Base-by-base conservation (phyloP, 2,797 vertebrate species). In the Sternotherus odoratus region DNA sequence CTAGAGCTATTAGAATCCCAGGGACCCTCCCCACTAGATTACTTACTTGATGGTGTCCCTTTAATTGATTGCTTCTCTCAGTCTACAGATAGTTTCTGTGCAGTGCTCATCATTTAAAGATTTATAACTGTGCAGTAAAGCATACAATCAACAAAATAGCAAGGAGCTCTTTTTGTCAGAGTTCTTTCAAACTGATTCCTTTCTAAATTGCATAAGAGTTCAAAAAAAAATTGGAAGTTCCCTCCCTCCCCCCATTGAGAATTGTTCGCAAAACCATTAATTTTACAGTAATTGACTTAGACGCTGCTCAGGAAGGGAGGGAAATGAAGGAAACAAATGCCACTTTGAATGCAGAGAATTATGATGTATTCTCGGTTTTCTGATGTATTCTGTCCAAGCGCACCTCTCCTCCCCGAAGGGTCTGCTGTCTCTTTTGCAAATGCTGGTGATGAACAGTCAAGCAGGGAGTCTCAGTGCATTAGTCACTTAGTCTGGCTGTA, bases 211-310 rank as follows among this genome's bases (percentile, higher is more conserved):
- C 53, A 51, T 87, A 51, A 84, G 57, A 15, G 4, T 24, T n/a
- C 10, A 88, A 48, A 75, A 43, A 53, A 53, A 53, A 24, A 46
- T 12, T 30, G 51, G 43, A 39, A 43, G 48, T 19, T 24, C 28
- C 30, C 12, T 12, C 11, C 8, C 86, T 80, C 33, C 87, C 87
- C 88, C 85, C 92, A 91, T 56, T 82, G 82, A 87, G 91, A 87
- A 89, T 89, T 75, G 72, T 83, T 96, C 81, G 39, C 43, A 1
- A 78, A 91, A 92, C 77, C 83, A 93, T 95, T 95, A 85, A 66
- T 96, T 97, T 89, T 82, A 85, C 80, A 89, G 79, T 96, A 96
- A 96, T 93, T 95, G 84, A 95, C 86, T 94, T 93, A 93, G 94
- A 81, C 12, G 0, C 91, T 83, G 26, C 91, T 87, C 79, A 80